Base-by-base conservation (phyloP, 2,888 invertebrate species). In the Alitta virens region DNA sequence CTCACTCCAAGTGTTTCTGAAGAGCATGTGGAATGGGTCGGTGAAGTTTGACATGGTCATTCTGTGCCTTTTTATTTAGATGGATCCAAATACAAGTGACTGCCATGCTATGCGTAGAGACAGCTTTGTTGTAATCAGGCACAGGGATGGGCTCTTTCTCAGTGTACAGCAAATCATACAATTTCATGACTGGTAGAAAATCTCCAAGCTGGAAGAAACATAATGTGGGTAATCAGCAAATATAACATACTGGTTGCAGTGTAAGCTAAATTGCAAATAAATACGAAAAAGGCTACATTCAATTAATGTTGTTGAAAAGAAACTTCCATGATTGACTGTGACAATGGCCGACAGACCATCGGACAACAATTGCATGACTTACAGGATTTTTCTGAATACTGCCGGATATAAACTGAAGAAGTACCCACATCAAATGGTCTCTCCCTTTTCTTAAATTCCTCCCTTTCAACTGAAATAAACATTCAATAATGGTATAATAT, bases 381-480 rank as follows among this genome's bases (percentile, higher is more conserved):
- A 91, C 88, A 0, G 94, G 92, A 83, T 95, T 95, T 72, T 94
- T 89, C 80, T 94, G 94, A 74, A 95, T 95, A 76, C 94, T 94
- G 55, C 96, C 96, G 0, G 97, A 96, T 73, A 98, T 93, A 76
- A 95, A 97, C 83, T 99, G 98, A 50, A 99, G 84, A 21, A 98
- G 84, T 23, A 95, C 91, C 97, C 98, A 98, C 97, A 99, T 98
- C n/a, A 99, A 84, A 75, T 98, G 95, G 83, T 97, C 97, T 54
- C 98, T 86, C 0, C 96, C 95, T 81, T 92, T 91, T 60, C 76
- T 73, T 78, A 94, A 85, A 75, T 93, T 92, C 70, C 90, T 86
- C 7, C 89, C 89, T 50, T 89, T 86, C 42, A 92, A 82, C 87
- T 88, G 70, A 14, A 82, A 79, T 49, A 56, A 18, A 46, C 7